phyloP scores from a whole-genome alignment of 2,113 vertebrate species.

The Rallus limicola region DNA sequence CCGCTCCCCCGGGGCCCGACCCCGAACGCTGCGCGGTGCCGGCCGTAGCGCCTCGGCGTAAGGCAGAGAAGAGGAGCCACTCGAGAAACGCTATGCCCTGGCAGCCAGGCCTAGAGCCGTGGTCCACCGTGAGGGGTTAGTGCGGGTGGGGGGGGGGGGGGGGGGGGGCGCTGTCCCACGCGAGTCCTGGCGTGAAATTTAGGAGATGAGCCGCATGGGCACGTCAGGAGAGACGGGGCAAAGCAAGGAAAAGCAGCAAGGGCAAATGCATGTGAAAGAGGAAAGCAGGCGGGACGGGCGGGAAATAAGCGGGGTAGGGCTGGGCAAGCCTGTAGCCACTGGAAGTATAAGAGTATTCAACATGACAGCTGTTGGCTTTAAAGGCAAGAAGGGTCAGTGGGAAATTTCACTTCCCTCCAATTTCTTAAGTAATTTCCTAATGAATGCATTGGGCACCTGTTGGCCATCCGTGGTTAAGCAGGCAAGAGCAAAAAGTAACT shows the following conservation, averaged over 20 bases:
- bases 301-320: neutral
- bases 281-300: neutral
- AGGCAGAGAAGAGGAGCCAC: neutral
- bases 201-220: neutral
- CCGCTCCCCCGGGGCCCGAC: neutral
- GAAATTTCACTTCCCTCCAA: neutral
- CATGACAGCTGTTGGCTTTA: neutral
- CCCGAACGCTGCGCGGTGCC: neutral
- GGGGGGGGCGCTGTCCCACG: neutral
- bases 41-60: neutral
- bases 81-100: rapidly evolving
- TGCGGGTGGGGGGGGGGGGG: neutral
- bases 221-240: neutral
- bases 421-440: neutral
- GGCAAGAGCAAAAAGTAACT: neutral
- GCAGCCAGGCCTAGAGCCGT: neutral
- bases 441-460: neutral
- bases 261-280: neutral
- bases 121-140: neutral
- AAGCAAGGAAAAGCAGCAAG: neutral
- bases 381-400: neutral
- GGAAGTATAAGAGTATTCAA: neutral
- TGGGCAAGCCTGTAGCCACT: neutral
- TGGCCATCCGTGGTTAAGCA: neutral
- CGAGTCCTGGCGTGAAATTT: neutral